Evolutionary conservation across 2,113 vertebrate genomes (phyloP), one percentile per base, ranked within the genome.

Genomic region (Perca fluviatilis): DNA sequence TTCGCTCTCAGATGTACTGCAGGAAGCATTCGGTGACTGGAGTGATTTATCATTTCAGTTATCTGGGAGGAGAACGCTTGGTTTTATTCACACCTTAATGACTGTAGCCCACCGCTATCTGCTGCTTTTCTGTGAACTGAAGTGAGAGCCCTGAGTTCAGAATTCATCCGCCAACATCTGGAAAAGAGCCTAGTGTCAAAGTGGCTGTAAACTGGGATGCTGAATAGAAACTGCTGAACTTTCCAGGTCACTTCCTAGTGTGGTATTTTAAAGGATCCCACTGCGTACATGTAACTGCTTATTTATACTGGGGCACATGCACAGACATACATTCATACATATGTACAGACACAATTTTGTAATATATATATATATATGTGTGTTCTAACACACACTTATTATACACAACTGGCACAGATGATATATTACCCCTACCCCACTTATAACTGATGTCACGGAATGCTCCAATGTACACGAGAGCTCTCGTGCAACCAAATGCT

Each of bases 31-130:
- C 23, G 0, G 51, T 79, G 83, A 87, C 62, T 60, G 68, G 11
- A 49, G 82, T 63, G 65, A 92, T 91, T 83, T 64, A 90, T 92
- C 80, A 89, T 87, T 73, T 77, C 33, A 51, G 27, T 80, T 36
- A 79, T 62, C 65, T 75, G 14, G 58, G 72, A 79, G 74, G 53
- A 40, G 50, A 84, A 21, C 9, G 6, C 74, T 83, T 5, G 23
- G 49, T 65, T 81, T 81, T 60, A 77, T 82, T 86, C 80, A 72
- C 70, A 86, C 74, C 67, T 76, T 71, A 74, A 65, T 85, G 63
- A 65, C 30, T 74, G 62, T 3, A 21, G 50, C 47, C 30, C 8
- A 0, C 30, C 6, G 63, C 1, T 23, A 8, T 43, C 65, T 53
- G 58, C 51, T 25, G 23, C 9, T 58, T 60, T 54, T 56, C 75